Evolutionary conservation across 1,140 invertebrate species (phyloP).

Genomic region (Piezodorus guildinii): DNA sequence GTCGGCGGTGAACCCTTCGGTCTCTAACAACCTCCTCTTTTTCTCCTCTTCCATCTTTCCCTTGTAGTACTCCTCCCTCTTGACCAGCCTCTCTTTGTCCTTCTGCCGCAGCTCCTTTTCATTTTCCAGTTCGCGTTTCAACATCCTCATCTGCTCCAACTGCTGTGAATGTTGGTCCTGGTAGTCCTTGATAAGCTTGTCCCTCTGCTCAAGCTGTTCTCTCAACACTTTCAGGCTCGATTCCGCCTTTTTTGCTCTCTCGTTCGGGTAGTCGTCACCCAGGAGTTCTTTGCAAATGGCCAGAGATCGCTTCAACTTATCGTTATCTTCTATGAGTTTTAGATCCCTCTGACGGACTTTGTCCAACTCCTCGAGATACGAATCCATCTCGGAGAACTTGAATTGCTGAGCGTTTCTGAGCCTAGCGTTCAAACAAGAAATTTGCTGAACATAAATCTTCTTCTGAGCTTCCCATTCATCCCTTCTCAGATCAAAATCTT

Average conservation of each 20-base stretch:
- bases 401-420: constrained; percentile 11
- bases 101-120: constrained; percentile 3
- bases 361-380: constrained; percentile 13
- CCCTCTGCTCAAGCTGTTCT: constrained; percentile 11
- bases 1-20: constrained; percentile 20
- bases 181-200: constrained; percentile 1
- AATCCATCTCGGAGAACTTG: constrained; percentile 14
- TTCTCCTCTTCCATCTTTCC: constrained; percentile 19
- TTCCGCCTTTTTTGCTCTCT: background rate
- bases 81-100: constrained; percentile 11
- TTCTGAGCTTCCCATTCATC: constrained; percentile 19
- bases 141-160: background rate
- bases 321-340: constrained; percentile 20
- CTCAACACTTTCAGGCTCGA: background rate
- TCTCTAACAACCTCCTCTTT: constrained; percentile 19
- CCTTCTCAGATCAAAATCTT: constrained; percentile 20
- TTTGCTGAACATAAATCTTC: constrained; percentile 13
- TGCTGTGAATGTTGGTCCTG: background rate
- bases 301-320: constrained; percentile 14
- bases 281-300: constrained; percentile 16
- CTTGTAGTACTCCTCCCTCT: constrained; percentile 14
- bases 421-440: constrained; percentile 19
- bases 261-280: constrained; percentile 18
- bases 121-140: background rate
- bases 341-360: constrained; percentile 16